Evolutionary conservation across 2,113 vertebrate genomes (phyloP).

Genomic region (Ammodytes dubius): DNA sequence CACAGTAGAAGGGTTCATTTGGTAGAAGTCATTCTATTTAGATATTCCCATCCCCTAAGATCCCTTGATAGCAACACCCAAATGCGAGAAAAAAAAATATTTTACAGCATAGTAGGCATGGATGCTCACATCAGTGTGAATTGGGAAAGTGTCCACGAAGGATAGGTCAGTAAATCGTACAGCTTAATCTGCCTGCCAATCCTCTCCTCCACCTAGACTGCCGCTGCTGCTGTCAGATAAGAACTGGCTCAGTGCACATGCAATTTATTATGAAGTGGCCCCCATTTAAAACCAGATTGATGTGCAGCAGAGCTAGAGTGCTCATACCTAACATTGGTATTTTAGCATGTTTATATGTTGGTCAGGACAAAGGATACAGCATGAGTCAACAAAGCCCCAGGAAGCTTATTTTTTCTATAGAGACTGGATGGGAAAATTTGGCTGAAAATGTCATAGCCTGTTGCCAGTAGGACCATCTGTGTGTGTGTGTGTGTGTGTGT

Average conservation of each 20-base stretch:
- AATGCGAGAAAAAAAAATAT: neutral
- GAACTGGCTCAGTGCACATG: conserved; percentile 15
- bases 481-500: conserved; percentile 6
- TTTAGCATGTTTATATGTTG: neutral
- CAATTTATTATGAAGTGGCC: conserved; percentile 47
- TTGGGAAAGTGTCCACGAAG: conserved; percentile 8
- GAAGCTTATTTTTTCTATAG: neutral
- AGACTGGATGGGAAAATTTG: neutral
- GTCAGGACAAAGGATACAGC: neutral
- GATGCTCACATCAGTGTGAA: conserved; percentile 19
- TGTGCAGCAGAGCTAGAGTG: neutral
- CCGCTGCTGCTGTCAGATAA: conserved; percentile 33
- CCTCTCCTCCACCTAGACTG: neutral
- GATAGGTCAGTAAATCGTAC: conserved; percentile 4
- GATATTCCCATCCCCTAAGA: conserved; percentile 7
- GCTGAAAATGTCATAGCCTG: neutral
- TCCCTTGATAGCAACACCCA: neutral
- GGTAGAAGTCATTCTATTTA: conserved; percentile 15
- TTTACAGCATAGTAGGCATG: conserved; percentile 35
- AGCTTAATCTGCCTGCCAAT: conserved; percentile 26
- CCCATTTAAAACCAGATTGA: conserved; percentile 23
- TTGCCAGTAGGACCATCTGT: conserved; percentile 15
- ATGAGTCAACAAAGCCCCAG: neutral
- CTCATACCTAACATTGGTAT: neutral
- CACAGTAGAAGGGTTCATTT: neutral